Evolutionary conservation across 2,888 invertebrate species (phyloP).

Genomic region (Torymus texanus): DNA sequence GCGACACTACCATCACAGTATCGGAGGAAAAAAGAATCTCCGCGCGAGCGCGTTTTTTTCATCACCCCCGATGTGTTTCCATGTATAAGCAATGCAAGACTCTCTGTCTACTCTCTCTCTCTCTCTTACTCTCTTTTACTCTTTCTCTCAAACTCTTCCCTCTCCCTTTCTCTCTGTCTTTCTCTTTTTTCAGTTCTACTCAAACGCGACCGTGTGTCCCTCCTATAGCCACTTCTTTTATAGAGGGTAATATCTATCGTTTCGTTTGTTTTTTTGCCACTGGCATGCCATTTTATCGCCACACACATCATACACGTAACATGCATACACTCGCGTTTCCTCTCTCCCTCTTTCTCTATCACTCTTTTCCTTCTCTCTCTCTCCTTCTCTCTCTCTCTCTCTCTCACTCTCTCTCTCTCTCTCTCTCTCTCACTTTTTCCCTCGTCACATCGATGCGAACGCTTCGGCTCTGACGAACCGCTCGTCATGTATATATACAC

Average conservation of each 20-base stretch:
- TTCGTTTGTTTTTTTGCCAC: no score
- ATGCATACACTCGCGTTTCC: no score
- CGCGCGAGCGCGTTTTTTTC: slow-evolving; percentile 1
- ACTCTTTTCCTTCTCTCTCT: slow-evolving; percentile 13
- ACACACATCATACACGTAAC: no score
- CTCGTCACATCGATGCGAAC: neutral
- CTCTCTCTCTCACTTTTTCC: neutral
- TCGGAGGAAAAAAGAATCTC: slow-evolving; percentile 2
- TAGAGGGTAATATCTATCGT: neutral
- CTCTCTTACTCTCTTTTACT: neutral
- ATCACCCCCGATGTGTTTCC: slow-evolving; percentile 6
- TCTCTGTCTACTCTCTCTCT: slow-evolving; percentile 23
- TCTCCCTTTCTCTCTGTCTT: neutral
- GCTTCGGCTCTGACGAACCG: slow-evolving; percentile 40
- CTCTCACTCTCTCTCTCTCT: neutral
- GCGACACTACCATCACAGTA: no score
- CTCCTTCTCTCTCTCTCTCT: neutral
- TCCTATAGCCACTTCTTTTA: neutral
- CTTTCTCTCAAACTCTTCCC: neutral
- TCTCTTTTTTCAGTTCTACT: slow-evolving; percentile 1
- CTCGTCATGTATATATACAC: neutral
- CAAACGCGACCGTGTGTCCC: neutral
- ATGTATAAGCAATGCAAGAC: slow-evolving; percentile 43
- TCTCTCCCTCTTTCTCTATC: neutral
- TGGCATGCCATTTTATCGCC: no score